Evolutionary conservation across 2,113 vertebrate genomes (phyloP), one percentile per base, ranked within the genome.

Genomic region (Mola mola): DNA sequence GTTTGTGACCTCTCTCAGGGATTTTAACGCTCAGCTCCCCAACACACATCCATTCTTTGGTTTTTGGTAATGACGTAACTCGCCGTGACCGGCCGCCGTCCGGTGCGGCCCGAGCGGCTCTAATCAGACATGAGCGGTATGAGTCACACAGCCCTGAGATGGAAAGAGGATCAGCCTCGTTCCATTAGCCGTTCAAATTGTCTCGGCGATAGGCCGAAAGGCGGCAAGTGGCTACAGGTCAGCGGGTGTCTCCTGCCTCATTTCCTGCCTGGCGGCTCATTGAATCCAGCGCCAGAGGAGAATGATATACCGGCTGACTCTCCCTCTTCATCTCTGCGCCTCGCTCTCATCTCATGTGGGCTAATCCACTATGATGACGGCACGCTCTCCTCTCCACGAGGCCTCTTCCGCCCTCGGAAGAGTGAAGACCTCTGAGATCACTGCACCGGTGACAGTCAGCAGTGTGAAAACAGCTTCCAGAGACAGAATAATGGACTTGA

Each of bases 161-260:
- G 24, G 50, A 71, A 57, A 75, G 62, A 67, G 72, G 75, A 80
- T 82, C 67, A 52, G 70, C 52, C 53, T 13, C 6, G n/a, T 81
- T 80, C 77, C 78, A 83, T 86, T 86, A 83, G 81, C 72, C 63
- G 59, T 77, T 88, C 71, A 75, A 88, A 88, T 86, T 80, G 83
- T 90, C 79, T 78, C 68, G 53, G 36, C 66, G 84, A 85, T 72
- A 66, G 82, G 75, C 70, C 51, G 71, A 75, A 77, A 82, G 77
- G 61, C 41, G 1, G 72, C 63, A 65, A 79, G 72, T 77, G 77
- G 77, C 72, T 63, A 43, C 73, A 77, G 83, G 85, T 87, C 83
- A 87, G 77, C 26, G 57, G 83, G 85, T 84, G 75, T 83, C 78
- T 63, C 70, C 50, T 10, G 79, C 70, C 75, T 89, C 72, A 82